phyloP scores from a whole-genome alignment of 1,140 invertebrate species.

The Atopsyche davidsoni region DNA sequence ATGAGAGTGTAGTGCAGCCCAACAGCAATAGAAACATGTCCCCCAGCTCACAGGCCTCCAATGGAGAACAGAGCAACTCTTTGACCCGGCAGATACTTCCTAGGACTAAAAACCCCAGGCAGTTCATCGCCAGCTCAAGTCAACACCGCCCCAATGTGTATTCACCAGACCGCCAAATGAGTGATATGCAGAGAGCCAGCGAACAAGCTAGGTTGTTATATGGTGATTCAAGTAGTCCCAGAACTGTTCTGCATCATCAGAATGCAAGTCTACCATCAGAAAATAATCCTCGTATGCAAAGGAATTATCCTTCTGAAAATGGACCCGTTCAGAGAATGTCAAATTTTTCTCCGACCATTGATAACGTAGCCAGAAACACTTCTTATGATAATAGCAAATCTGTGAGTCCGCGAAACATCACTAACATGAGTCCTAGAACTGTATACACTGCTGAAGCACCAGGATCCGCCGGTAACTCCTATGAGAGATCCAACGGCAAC shows the following conservation, averaged over 20 bases:
- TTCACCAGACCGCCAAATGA: constrained; percentile 17
- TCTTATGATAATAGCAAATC: constrained; percentile 37
- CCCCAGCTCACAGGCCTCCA: constrained; percentile 29
- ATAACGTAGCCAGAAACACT: constrained; percentile 20
- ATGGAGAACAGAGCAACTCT: constrained; percentile 30
- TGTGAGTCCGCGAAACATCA: constrained; percentile 39
- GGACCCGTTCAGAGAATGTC: constrained; percentile 14
- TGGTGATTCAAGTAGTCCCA: constrained; percentile 23
- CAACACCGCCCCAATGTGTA: constrained; percentile 25
- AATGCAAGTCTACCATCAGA: constrained; percentile 14
- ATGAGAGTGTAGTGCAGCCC: constrained; percentile 21
- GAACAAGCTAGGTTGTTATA: constrained; percentile 25
- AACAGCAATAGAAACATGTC: constrained; percentile 28
- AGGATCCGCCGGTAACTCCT: constrained; percentile 32
- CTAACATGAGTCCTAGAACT: constrained; percentile 39
- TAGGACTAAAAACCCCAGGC: constrained; percentile 24
- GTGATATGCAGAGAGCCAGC: constrained; percentile 24
- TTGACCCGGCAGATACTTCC: constrained; percentile 29
- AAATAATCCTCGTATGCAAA: constrained; percentile 17
- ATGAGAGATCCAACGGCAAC: constrained; percentile 31
- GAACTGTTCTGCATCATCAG: constrained; percentile 21
- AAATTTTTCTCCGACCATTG: constrained; percentile 25
- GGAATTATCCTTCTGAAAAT: constrained; percentile 14
- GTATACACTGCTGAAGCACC: constrained; percentile 35
- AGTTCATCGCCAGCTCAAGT: constrained; percentile 20